These are phyloP conservation scores for Augiades crinisus DNA, from an alignment of 2,888 invertebrate species.

Conservation along the genomic window DNA sequence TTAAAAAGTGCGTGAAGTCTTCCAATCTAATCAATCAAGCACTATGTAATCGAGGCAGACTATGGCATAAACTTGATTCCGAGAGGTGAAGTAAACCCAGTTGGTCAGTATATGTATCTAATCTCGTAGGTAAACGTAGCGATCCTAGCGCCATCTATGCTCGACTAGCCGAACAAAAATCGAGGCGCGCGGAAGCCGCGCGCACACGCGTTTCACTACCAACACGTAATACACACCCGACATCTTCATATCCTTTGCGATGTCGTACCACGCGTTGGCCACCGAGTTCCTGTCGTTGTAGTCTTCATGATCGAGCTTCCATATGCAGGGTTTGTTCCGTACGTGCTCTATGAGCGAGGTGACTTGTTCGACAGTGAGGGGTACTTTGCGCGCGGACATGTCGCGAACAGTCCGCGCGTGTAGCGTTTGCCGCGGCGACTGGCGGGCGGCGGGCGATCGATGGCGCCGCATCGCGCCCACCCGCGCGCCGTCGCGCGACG, in stretches of 20 bases:
- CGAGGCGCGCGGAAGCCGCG: background rate
- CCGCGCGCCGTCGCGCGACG: slow-evolving; percentile 30
- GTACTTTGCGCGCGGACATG: background rate
- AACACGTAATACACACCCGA: slow-evolving; percentile 39
- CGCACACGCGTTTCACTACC: background rate
- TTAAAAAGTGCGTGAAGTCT: too few relatives aligned
- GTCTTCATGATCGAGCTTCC: slow-evolving; percentile 43
- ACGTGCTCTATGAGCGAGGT: slow-evolving; percentile 44
- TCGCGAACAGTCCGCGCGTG: slow-evolving; percentile 22
- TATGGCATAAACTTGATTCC: too few relatives aligned
- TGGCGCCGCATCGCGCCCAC: slow-evolving; percentile 6
- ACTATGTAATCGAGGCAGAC: too few relatives aligned
- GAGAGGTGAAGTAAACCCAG: too few relatives aligned
- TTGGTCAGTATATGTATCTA: too few relatives aligned
- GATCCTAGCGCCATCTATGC: slow-evolving; percentile 9
- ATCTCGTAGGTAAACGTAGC: background rate
- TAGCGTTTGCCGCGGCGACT: slow-evolving; percentile 29
- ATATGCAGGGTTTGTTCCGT: slow-evolving; percentile 43
- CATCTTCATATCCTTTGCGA: slow-evolving; percentile 36
- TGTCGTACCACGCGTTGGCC: slow-evolving; percentile 46
- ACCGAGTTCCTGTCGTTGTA: slow-evolving; percentile 44
- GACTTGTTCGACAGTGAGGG: background rate
- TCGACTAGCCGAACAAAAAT: background rate
- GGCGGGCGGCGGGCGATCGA: slow-evolving; percentile 21
- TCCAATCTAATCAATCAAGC: too few relatives aligned